Conservation (phyloP, 2,113 vertebrate genomes). For the Conger conger region DNA sequence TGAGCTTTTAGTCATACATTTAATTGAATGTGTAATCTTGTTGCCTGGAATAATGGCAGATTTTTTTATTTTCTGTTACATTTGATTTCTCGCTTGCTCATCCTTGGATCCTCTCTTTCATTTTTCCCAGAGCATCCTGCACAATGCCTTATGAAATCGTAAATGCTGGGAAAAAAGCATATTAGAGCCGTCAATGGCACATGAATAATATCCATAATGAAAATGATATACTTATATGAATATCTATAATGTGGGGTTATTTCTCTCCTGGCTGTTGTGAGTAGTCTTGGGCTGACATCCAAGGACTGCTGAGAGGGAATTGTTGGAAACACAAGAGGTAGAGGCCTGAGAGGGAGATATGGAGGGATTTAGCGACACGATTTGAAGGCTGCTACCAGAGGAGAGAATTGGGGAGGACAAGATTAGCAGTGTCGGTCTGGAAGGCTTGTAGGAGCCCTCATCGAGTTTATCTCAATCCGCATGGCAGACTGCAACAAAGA, state of each 20-base stretch:
- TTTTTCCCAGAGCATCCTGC: conserved; percentile 18
- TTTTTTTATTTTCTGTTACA: conserved; percentile 6
- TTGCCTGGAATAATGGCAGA: conserved; percentile 14
- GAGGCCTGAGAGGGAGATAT: conserved; percentile 55
- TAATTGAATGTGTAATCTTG: conserved; percentile 30
- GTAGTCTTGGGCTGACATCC: conserved; percentile 46
- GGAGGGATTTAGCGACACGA: conserved; percentile 53
- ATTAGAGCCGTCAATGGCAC: conserved; percentile 11
- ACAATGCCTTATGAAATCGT: background rate
- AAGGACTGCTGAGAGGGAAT: conserved; percentile 52
- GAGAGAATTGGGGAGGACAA: conserved; percentile 53
- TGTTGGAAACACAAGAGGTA: conserved; percentile 54
- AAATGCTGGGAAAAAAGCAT: conserved; percentile 6
- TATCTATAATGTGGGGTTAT: conserved; percentile 18
- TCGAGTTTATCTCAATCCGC: conserved; percentile 55
- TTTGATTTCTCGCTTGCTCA: conserved; percentile 14
- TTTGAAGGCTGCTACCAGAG: conserved; percentile 47
- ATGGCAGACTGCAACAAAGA: conserved; percentile 56
- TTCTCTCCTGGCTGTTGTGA: conserved; percentile 11
- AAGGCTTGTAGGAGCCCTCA: conserved; percentile 44
- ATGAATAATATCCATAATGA: conserved; percentile 7
- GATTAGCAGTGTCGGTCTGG: conserved; percentile 52
- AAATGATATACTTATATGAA: conserved; percentile 6
- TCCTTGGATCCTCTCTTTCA: conserved; percentile 12
- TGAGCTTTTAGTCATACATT: conserved; percentile 35